Conservation (phyloP, 2,113 vertebrate species). For the Mesembrinibis cayennensis region DNA sequence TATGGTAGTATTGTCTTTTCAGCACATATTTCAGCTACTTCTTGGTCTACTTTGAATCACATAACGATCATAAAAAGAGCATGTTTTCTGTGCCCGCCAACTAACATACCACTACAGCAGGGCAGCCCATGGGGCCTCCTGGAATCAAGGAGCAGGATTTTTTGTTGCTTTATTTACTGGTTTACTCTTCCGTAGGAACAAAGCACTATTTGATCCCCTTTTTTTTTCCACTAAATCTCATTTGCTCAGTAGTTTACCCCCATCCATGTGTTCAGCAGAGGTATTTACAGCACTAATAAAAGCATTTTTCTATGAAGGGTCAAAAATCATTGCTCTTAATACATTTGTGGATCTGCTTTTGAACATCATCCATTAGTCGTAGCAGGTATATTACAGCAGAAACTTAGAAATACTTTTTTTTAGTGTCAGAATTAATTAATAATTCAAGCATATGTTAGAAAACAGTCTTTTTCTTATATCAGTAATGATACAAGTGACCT, state of each 20-base stretch:
- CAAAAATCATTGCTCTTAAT: constrained; percentile 57
- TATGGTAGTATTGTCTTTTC: not conserved
- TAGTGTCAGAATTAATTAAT: constrained; percentile 3
- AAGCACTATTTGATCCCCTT: constrained; percentile 69
- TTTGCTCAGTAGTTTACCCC: constrained; percentile 69
- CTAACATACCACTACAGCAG: not conserved
- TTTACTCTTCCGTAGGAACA: constrained; percentile 64
- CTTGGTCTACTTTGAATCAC: not conserved
- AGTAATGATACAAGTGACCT: not conserved
- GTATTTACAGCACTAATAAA: constrained; percentile 65
- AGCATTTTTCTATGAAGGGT: constrained; percentile 60
- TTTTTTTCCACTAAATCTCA: constrained; percentile 72
- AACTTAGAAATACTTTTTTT: constrained; percentile 25
- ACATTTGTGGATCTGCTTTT: constrained; percentile 35
- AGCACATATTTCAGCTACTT: not conserved
- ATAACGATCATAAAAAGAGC: not conserved
- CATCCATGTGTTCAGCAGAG: constrained; percentile 57
- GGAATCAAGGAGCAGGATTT: not conserved
- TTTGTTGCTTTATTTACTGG: constrained; percentile 61
- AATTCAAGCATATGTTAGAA: not conserved
- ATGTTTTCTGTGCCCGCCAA: not conserved
- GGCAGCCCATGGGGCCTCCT: not conserved
- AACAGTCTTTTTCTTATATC: not conserved
- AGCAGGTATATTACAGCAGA: constrained; percentile 3
- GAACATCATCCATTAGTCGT: constrained; percentile 26